These are phyloP conservation scores for Pluvialis apricaria DNA, from an alignment of 2,113 vertebrate species.

Conservation along the genomic window DNA sequence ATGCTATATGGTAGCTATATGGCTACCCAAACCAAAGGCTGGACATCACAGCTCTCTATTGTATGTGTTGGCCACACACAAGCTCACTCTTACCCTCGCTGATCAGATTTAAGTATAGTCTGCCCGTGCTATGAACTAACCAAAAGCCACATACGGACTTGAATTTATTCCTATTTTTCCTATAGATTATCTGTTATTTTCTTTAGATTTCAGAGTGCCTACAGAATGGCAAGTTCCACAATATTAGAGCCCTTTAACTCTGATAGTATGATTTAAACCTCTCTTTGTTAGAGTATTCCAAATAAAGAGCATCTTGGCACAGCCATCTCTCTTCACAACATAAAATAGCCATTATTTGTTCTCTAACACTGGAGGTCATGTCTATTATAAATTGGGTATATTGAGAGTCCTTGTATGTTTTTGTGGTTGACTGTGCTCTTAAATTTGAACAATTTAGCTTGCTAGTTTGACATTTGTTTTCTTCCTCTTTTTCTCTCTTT, in stretches of 20 bases:
- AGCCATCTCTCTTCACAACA: background rate
- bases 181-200: background rate
- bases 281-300: background rate
- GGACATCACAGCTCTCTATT: background rate
- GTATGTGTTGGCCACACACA: background rate
- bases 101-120: background rate
- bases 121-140: background rate
- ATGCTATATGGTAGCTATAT: background rate
- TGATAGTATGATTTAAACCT: background rate
- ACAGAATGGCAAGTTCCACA: background rate
- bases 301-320: background rate
- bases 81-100: background rate
- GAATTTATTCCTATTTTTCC: background rate
- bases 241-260: background rate
- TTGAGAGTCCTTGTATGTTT: background rate
- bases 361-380: background rate
- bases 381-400: background rate
- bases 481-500: background rate
- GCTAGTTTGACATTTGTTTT: background rate
- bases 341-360: background rate
- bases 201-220: background rate
- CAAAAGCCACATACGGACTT: background rate
- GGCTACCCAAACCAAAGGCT: background rate
- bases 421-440: background rate
- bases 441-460: background rate